Evolutionary conservation across 2,797 vertebrate species (phyloP).

Genomic region (Notoglanidium macrostoma): DNA sequence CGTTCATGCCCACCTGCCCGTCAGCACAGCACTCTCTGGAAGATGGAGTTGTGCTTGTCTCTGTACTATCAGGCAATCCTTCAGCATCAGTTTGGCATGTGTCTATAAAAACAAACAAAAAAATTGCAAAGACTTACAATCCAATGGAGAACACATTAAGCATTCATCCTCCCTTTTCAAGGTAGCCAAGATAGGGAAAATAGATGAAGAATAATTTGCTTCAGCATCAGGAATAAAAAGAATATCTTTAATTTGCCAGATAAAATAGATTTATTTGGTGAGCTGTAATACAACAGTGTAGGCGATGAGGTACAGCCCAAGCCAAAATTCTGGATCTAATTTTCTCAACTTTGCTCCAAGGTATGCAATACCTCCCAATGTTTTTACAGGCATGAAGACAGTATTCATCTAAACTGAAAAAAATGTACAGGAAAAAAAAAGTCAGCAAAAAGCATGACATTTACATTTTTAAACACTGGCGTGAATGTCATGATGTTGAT

Average conservation of each 20-base stretch:
- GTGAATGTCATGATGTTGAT: background rate
- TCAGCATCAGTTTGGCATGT: constrained; percentile 70
- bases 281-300: constrained; percentile 63
- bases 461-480: background rate
- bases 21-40: constrained; percentile 72
- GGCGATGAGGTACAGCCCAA: constrained; percentile 69
- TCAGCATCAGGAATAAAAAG: constrained; percentile 56
- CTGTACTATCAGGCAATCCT: constrained; percentile 69
- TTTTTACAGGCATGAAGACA: constrained; percentile 72
- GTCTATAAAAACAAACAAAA: constrained; percentile 74
- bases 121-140: background rate
- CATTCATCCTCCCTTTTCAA: background rate
- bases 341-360: constrained; percentile 72
- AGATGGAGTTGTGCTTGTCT: constrained; percentile 62
- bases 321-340: constrained; percentile 79
- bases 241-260: constrained; percentile 62
- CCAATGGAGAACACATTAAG: background rate
- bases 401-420: constrained; percentile 70
- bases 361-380: constrained; percentile 73
- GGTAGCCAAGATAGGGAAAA: constrained; percentile 2
- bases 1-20: constrained; percentile 71
- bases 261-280: constrained; percentile 66
- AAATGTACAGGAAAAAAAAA: constrained; percentile 63
- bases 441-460: background rate
- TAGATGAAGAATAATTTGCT: constrained; percentile 47